These are phyloP conservation scores for Micrastur ruficollis DNA, from an alignment of 2,797 vertebrate genomes.

Conservation along the genomic window DNA sequence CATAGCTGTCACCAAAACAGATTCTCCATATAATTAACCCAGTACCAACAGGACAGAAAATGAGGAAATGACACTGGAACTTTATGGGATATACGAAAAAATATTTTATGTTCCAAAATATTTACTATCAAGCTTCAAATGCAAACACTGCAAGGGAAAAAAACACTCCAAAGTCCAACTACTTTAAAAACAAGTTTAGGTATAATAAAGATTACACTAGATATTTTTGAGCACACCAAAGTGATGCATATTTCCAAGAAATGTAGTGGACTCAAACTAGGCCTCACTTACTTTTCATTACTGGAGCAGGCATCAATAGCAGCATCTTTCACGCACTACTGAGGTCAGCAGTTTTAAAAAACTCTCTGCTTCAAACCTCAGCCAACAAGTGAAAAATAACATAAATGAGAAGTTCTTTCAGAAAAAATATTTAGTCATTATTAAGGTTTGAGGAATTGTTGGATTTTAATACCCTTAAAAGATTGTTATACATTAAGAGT, in stretches of 20 bases:
- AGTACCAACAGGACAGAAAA: background rate
- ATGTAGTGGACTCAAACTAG: background rate
- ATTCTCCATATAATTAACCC: background rate
- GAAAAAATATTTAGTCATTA: too few species aligned
- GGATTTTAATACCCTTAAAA: too few species aligned
- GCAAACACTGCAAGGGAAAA: background rate
- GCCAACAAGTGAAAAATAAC: too few species aligned
- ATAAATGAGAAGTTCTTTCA: too few species aligned
- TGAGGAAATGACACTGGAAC: background rate
- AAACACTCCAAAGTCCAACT: background rate
- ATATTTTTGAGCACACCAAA: background rate
- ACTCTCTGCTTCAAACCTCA: too few species aligned
- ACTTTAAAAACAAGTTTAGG: background rate
- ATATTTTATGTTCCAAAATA: background rate
- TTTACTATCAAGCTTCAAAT: background rate
- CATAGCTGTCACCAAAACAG: background rate
- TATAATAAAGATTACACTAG: background rate
- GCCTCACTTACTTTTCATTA: background rate
- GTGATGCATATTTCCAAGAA: background rate
- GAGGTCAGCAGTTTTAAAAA: too few species aligned
- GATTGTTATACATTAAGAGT: background rate
- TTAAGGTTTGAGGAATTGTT: too few species aligned
- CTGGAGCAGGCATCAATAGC: too few species aligned
- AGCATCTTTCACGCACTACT: too few species aligned
- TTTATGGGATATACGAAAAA: background rate